Evolutionary conservation across 2,113 vertebrate species (phyloP), one percentile per base, ranked within the genome.

Genomic region (Pelobates fuscus): DNA sequence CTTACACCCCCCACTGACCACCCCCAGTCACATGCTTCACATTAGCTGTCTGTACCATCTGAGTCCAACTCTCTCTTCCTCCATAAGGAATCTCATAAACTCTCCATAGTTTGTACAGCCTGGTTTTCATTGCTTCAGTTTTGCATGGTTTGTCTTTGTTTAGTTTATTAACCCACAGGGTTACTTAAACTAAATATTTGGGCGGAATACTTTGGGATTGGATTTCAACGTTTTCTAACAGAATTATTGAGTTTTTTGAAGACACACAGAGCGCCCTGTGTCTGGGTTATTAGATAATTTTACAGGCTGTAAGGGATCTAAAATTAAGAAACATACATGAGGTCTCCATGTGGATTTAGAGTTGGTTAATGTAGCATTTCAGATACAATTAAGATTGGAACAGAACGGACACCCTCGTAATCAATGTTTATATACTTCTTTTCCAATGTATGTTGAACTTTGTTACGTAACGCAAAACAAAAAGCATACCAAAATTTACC

Each of bases 121-220:
- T 97, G 95, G 95, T 93, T 97, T 96, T 95, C 97, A 98, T 95
- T 98, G 94, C 92, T 85, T 87, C 87, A 92, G 94, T 95, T 95
- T 95, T 94, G 94, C 94, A 94, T 84, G 93, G 93, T 95, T 95
- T 97, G 95, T 91, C 91, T 96, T 95, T 97, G 93, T 97, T 98
- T 97, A 89, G 93, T 96, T 98, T 98, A 97, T 96, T 96, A 97
- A 95, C 94, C 93, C 93, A 92, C 89, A 93, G 93, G 95, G 95
- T 96, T 95, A 96, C 92, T 93, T 90, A 94, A 95, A 91, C 93
- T 93, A 97, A 97, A 98, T 94, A 96, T 93, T 90, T 86, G 92
- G 86, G 91, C 84, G 83, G 86, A 95, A 94, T 89, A 91, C 91
- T 93, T 89, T 80, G 82, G 94, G 89, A 91, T 94, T 93, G 89